These are phyloP conservation scores for Myotis daubentonii DNA, from an alignment of 2,797 vertebrate genomes.

Conservation along the genomic window DNA sequence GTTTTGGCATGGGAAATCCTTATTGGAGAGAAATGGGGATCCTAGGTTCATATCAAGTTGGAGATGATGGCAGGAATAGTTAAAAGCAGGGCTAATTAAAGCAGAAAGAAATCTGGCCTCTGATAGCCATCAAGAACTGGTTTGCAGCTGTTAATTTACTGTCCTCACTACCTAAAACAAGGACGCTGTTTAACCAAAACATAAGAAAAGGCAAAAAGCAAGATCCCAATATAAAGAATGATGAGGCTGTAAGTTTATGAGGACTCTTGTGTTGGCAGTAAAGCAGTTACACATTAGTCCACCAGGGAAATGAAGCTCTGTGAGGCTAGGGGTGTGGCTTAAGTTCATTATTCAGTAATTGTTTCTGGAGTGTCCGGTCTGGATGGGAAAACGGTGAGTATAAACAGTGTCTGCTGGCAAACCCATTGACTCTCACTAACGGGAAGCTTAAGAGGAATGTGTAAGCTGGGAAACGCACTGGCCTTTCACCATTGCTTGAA, in stretches of 20 bases:
- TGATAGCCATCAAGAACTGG: constrained; percentile 12
- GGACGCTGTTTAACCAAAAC: constrained; percentile 5
- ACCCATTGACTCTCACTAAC: constrained; percentile 34
- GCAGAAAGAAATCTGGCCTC: constrained; percentile 43
- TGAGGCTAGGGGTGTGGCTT: not conserved
- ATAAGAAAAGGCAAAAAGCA: constrained; percentile 34
- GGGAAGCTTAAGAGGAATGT: constrained; percentile 46
- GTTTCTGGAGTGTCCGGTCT: constrained; percentile 22
- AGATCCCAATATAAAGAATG: not conserved
- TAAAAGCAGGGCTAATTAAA: constrained; percentile 20
- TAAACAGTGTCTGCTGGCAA: constrained; percentile 44
- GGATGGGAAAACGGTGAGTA: not conserved
- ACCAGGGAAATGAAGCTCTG: constrained; percentile 25
- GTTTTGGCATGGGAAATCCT: constrained; percentile 16
- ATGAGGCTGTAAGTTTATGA: not conserved
- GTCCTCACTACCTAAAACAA: constrained; percentile 29
- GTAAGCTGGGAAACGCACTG: constrained; percentile 48
- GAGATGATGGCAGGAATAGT: constrained; percentile 15
- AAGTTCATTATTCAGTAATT: constrained; percentile 46
- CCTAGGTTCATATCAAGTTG: constrained; percentile 21
- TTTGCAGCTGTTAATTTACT: not conserved
- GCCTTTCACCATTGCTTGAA: constrained; percentile 60
- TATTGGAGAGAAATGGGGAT: constrained; percentile 17
- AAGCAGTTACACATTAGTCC: constrained; percentile 29
- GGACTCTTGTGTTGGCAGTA: constrained; percentile 3